A percentile compares a stretch with the other conserved stretches of the same genome.
Evolutionary conservation across 2,113 vertebrate species (phyloP).

Genomic region (Chamaea fasciata): DNA sequence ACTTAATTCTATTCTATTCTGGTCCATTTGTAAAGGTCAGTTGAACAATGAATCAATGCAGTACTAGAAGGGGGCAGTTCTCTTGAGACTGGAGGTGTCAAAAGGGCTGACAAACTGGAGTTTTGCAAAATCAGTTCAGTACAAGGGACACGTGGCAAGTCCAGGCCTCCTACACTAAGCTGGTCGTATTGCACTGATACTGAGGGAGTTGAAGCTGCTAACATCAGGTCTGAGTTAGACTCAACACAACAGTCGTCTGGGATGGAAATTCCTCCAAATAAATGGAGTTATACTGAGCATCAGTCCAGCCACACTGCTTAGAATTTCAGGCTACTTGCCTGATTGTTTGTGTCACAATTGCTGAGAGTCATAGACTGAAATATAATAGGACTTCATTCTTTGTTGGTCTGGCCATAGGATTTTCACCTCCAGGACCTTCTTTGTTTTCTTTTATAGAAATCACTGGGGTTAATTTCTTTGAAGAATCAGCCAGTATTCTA

Average conservation of each 20-base stretch:
- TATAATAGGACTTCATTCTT: neutral
- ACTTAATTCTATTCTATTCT: neutral
- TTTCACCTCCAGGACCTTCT: neutral
- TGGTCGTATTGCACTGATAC: neutral
- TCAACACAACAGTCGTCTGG: neutral
- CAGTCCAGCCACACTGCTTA: neutral
- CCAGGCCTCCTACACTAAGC: neutral
- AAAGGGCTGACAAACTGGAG: conserved; percentile 16
- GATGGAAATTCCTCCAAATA: neutral
- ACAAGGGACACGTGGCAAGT: neutral
- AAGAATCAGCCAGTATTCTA: neutral
- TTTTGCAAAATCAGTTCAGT: conserved; percentile 21
- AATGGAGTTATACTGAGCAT: neutral
- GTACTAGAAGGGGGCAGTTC: neutral
- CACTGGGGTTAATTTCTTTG: neutral
- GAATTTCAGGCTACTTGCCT: neutral
- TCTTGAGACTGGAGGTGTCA: conserved; percentile 8
- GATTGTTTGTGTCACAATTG: neutral
- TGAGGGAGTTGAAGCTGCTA: neutral
- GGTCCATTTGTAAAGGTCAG: conserved; percentile 19
- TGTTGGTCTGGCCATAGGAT: neutral
- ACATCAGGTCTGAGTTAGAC: neutral
- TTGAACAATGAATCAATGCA: conserved; percentile 28
- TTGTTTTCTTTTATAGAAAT: neutral
- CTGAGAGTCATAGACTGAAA: neutral